Evolutionary conservation across 2,797 vertebrate genomes (phyloP).

Genomic region (Microtus californicus): DNA sequence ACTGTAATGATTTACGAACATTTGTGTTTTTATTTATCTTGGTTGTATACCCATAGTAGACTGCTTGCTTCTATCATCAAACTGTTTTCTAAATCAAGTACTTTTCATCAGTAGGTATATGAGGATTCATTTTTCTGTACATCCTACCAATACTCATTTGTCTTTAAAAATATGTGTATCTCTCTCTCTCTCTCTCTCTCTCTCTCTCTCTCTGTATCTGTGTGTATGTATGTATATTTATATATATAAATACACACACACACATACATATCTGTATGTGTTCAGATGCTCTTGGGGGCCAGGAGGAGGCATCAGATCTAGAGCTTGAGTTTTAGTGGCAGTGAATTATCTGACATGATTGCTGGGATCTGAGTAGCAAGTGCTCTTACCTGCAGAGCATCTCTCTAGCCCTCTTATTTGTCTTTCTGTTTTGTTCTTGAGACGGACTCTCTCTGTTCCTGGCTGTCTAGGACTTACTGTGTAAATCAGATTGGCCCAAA

Average conservation of each 20-base stretch:
- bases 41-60: not conserved
- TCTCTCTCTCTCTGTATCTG: not conserved
- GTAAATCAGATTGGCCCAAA: not conserved
- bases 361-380: not conserved
- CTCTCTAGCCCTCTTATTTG: not conserved
- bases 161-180: not conserved
- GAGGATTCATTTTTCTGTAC: not conserved
- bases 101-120: not conserved
- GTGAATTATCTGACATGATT: not conserved
- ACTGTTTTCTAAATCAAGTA: not conserved
- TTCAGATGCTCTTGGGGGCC: not conserved
- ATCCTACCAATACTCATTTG: not conserved
- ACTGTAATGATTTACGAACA: not conserved
- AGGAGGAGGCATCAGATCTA: not conserved
- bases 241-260: fast-evolving
- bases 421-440: not conserved
- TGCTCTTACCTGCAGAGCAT: not conserved
- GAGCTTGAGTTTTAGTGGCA: not conserved
- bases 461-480: not conserved
- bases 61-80: not conserved
- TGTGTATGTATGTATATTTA: fast-evolving
- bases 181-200: no score
- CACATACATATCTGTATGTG: not conserved
- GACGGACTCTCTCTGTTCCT: not conserved
- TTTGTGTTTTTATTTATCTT: not conserved